Base-by-base conservation (phyloP, 2,113 vertebrate genomes). In the Mesembrinibis cayennensis region DNA sequence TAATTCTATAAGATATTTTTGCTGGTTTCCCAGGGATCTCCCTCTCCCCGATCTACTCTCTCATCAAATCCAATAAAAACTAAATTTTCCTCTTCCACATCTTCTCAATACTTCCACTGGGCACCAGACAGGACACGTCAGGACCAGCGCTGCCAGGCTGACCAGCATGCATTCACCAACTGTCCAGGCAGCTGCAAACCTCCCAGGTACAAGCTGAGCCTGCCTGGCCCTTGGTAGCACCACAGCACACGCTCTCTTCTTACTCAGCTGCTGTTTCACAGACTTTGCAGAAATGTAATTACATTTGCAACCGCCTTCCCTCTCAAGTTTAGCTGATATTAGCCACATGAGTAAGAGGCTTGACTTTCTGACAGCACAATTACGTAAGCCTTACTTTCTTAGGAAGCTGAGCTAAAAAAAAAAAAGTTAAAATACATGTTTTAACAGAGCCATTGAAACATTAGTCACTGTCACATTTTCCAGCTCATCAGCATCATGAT, bases 141-240 rank as follows among this genome's bases (percentile, higher is more conserved):
- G 36, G n/a, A 85, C 29, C 78, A 81, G 53, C 32, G 22, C 11
- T 32, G 38, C 16, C 76, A 76, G 56, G 47, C 40, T 73, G 84
- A 40, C 34, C 14, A 10, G 23, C 2, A 0, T 2, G 0, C 1
- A 0, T 12, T 50, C 74, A 73, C 47, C 3, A 0, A 32, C 0
- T 16, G 7, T 23, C 59, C 86, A 44, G 50, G 76, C 45, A 67
- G 32, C 70, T 67, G 45, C 61, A 93, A 45, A 69, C 13, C 45
- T 26, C 56, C 18, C 1, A 1, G 59, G 30, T 10, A 50, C 0
- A 12, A 85, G 32, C 26, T 19, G 42, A 77, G 63, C 58, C 61
- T 63, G 34, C 71, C 67, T 29, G 55, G 71, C 42, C 59, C 50
- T 16, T 13, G 32, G 45, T 3, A 73, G 76, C 45, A 58, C 32